A percentile compares a stretch with the other conserved stretches of the same genome.
Evolutionary conservation across 2,888 invertebrate species (phyloP).

Genomic region (Himalopsyche anomala): DNA sequence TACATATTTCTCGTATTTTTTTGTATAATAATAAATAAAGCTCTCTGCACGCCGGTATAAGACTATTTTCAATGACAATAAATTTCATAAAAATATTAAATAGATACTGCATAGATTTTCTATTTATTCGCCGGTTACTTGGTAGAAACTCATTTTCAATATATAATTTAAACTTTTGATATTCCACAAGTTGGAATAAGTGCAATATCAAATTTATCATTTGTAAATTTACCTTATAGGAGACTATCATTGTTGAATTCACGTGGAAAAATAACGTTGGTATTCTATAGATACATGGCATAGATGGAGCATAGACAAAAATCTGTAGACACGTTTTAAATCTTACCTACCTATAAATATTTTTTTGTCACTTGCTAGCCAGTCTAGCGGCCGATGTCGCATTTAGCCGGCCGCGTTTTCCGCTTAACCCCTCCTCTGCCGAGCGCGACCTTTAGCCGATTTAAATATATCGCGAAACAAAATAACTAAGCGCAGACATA

Average conservation of each 20-base stretch:
- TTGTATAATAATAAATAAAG: no score
- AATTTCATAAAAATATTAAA: no score
- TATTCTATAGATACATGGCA: neutral
- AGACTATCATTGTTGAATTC: neutral
- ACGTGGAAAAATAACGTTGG: neutral
- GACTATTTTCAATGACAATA: no score
- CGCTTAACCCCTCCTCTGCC: constrained; percentile 39
- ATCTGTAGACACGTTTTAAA: constrained; percentile 16
- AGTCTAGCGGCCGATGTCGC: constrained; percentile 36
- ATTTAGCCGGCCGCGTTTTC: constrained; percentile 38
- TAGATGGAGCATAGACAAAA: neutral
- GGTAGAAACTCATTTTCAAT: no score
- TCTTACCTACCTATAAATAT: constrained; percentile 12
- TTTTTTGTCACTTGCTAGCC: constrained; percentile 16
- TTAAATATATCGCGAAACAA: constrained; percentile 41
- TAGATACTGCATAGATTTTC: no score
- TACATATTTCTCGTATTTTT: no score
- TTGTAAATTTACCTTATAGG: no score
- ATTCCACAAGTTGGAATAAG: no score
- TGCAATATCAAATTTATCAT: no score
- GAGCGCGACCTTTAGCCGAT: constrained; percentile 38
- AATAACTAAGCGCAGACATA: neutral
- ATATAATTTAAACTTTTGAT: no score
- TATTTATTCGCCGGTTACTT: no score
- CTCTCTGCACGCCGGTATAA: no score